Evolutionary conservation across 2,113 vertebrate genomes (phyloP), one percentile per base, ranked within the genome.

Genomic region (Cavia porcellus): DNA sequence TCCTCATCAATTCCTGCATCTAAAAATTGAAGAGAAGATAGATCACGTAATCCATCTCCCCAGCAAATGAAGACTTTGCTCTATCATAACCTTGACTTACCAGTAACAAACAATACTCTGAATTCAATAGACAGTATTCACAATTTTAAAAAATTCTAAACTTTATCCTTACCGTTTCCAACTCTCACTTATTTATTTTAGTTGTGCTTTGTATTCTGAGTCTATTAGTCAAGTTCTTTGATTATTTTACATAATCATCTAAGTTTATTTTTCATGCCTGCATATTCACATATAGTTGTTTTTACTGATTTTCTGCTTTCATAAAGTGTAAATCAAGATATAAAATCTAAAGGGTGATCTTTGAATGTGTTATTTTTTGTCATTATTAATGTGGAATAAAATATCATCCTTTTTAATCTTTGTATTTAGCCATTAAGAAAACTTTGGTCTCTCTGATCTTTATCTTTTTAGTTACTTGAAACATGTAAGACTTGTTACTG

Each of bases 191-290:
- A 3, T 84, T 42, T 88, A 82, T 83, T 85, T 20, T 32, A 72
- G 50, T 66, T 79, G 42, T 91, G n/a, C 86, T 81, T 88, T 93
- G 35, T 82, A 15, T 57, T 59, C 10, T 83, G 52, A 95, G 32
- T 50, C 68, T 62, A 2, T 90, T 90, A 45, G 28, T 80, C 19
- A 83, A 66, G 8, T 64, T 95, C 52, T 88, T 61, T 75, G 32
- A 90, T 25, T 57, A 81, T 5, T 92, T 93, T 68, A 79, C 50
- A 61, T 50, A 84, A 61, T 59, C 59, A 72, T 88, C 9, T 92
- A 32, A 32, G 47, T 89, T 77, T 79, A 89, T 5, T 12, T 12
- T 42, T 55, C 17, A 42, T 82, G 19, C 30, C 13, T 8, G 3
- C 72, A 38, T 32, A 55, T 17, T 92, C 62, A 59, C 25, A 24